Evolutionary conservation across 2,888 invertebrate species (phyloP), one percentile per base, ranked within the genome.

Genomic region (Macrophya annulata): DNA sequence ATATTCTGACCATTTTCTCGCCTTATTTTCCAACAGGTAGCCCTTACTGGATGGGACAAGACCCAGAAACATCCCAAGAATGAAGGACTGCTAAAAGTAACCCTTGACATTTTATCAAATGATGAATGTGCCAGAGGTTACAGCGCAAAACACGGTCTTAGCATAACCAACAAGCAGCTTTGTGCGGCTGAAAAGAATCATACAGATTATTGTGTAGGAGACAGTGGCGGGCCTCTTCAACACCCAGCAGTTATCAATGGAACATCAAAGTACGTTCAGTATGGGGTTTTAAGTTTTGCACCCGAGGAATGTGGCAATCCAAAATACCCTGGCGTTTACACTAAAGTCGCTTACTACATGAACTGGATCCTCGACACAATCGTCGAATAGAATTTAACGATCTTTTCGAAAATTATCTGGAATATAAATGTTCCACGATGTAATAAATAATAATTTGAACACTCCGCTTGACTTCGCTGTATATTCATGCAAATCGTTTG

Each of bases 21-120:
- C 9, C 76, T 2, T 31, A 5, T 31, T 31, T n/a, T 10, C 21
- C 6, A 15, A n/a, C 93, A 94, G 88, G 95, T 95, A 88, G 94
- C 95, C 79, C 96, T 96, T 0, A 96, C 97, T 6, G 97, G 97
- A 0, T 97, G 97, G 97, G 97, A 97, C 45, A 95, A 95, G 88
- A 96, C 96, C 65, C 95, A 96, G 92, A 92, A 92, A 84, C 95
- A 96, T 94, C 93, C 94, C 91, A 93, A 93, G 68, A 95, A 95
- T 0, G 91, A 94, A 0, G 94, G 93, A 87, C 91, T 95, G 68
- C 92, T 94, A 51, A 94, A 94, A 89, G 94, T 94, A 0, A 91
- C 91, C 0, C 79, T 95, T 25, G 91, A 93, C 0, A 89, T 94
- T 0, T 93, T 95, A 1, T 74, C 91, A 0, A 89, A 88, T 87